A percentile compares a stretch with the other conserved stretches of the same genome.
These are phyloP conservation scores for Ptychobarbus kaznakovi DNA, from an alignment of 2,797 vertebrate genomes.

Conservation along the genomic window DNA sequence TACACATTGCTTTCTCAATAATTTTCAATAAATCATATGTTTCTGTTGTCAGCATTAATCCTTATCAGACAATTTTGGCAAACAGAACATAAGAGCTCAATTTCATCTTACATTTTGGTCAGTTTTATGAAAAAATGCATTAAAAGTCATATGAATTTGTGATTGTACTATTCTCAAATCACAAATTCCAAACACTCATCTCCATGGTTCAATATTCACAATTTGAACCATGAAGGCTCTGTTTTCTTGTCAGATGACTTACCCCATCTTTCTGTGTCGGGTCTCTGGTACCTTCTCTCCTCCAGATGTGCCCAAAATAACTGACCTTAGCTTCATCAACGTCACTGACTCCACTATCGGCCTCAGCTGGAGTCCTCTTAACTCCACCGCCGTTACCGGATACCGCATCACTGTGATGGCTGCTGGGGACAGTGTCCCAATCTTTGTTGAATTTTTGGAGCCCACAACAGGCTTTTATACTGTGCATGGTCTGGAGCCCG, in stretches of 20 bases:
- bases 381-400: conserved; percentile 90
- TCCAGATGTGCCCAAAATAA: conserved; percentile 92
- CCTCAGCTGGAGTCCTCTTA: conserved; percentile 94
- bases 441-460: conserved; percentile 93
- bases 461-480: conserved; percentile 90
- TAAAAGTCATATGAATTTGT: not conserved
- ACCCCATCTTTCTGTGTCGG: conserved; percentile 32
- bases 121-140: not conserved
- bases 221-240: conserved; percentile 51
- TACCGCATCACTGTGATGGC: conserved; percentile 95
- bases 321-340: conserved; percentile 92
- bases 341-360: conserved; percentile 95
- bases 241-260: conserved; percentile 1
- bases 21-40: not conserved
- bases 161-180: conserved; percentile 17
- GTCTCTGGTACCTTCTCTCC: conserved; percentile 56
- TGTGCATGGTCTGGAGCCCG: conserved; percentile 93
- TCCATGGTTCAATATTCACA: conserved; percentile 65
- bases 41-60: conserved; percentile 13
- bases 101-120: not conserved
- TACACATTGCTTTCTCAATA: conserved; percentile 22
- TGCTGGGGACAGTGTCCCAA: conserved; percentile 91
- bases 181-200: conserved; percentile 4
- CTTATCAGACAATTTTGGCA: not conserved
- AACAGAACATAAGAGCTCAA: not conserved